Evolutionary conservation across 2,797 vertebrate species (phyloP), one percentile per base, ranked within the genome.

Genomic region (Tangara arthus): DNA sequence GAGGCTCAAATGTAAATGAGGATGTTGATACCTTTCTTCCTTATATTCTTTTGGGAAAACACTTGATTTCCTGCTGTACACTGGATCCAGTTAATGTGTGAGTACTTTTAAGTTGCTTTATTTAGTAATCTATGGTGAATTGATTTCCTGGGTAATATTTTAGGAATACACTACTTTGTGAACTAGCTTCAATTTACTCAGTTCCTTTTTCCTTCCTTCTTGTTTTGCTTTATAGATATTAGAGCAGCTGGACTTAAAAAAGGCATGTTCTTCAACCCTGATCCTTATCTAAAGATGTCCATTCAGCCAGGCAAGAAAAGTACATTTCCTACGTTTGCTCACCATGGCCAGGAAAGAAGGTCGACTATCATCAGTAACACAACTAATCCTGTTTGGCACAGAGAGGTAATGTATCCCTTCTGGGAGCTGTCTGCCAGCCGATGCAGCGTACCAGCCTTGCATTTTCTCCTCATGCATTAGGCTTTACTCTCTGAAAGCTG

Each of bases 251-350:
- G 99, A 37, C 97, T 99, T 95, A 99, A 99, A 98, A 99, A 99
- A 96, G 99, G 99, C 65, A 99, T 99, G 99, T 99, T 99, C 97
- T 99, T 99, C 98, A 99, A 99, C 89, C 99, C 99, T n/a, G 99
- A 99, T 97, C 99, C 99, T 26, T 99, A 99, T 92, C 98, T 99
- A 76, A 99, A 99, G 98, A 99, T 99, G 99, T 99, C 99, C 93
- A 99, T 99, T 97, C 99, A 99, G 96, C 99, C 99, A 8, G 99
- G 99, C 57, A 99, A 99, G 97, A 99, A 99, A 90, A 99, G 98
- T 88, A 98, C 99, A 42, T 99, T 99, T 95, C 99, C 99, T 28
- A 98, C 99, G 4, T 99, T 99, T 96, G 99, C 99, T 87, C 99
- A 99, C 93, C 99, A 99, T 2, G 99, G 99, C 59, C 99, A 99